A percentile compares a stretch with the other conserved stretches of the same genome.
Conservation (phyloP, 2,113 vertebrate genomes). For the Edolisoma coerulescens region DNA sequence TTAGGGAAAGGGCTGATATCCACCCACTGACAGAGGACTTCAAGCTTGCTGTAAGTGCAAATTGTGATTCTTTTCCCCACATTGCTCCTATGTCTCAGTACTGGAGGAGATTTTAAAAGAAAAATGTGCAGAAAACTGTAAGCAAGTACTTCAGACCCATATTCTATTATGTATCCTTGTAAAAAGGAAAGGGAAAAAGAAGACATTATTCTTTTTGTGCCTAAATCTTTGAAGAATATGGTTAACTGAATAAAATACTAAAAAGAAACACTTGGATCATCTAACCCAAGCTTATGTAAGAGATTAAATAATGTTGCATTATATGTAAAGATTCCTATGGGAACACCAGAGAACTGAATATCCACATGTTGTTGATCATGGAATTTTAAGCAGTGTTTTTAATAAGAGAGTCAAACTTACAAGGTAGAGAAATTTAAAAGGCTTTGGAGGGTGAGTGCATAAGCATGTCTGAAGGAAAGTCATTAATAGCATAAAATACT, state of each 20-base stretch:
- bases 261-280: not conserved
- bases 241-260: not conserved
- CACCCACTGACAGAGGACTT: not conserved
- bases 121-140: not conserved
- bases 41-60: not conserved
- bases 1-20: not conserved
- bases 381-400: not conserved
- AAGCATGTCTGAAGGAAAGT: slow-evolving; percentile 43
- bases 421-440: not conserved
- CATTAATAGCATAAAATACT: slow-evolving; percentile 50
- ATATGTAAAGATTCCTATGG: not conserved
- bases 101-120: not conserved
- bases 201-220: not conserved
- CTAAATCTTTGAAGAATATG: not conserved
- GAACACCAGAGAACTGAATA: not conserved
- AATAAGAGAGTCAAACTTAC: not conserved
- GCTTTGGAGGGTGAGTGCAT: not conserved
- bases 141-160: not conserved
- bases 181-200: not conserved
- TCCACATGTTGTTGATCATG: not conserved
- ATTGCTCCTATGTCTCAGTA: not conserved
- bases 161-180: not conserved
- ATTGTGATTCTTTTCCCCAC: not conserved
- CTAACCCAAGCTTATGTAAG: not conserved
- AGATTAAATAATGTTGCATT: not conserved